Conservation (phyloP, 2,888 invertebrate species). For the Caenorhabditis sp. region DNA sequence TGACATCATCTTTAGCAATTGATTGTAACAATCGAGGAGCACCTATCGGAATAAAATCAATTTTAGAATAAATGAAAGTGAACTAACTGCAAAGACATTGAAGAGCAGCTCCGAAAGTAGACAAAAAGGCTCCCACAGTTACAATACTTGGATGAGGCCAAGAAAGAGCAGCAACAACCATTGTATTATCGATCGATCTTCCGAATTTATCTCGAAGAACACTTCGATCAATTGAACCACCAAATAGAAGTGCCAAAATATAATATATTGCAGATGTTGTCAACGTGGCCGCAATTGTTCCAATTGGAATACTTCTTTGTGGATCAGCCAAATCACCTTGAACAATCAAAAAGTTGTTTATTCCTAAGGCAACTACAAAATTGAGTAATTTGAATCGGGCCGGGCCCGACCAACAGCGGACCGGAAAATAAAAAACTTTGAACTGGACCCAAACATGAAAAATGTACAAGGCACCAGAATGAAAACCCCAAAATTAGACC, state of each 20-base stretch:
- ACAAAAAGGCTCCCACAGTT: conserved; percentile 93
- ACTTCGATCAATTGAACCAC: conserved; percentile 89
- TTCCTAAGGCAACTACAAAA: too few relatives aligned
- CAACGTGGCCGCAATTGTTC: conserved; percentile 93
- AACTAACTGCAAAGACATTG: conserved; percentile 80
- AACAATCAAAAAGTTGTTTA: background rate
- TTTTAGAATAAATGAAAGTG: conserved; percentile 2
- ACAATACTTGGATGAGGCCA: conserved; percentile 99
- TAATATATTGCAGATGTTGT: conserved; percentile 94
- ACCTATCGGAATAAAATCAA: conserved; percentile 68
- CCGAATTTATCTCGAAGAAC: conserved; percentile 97
- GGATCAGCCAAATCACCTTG: conserved; percentile 93
- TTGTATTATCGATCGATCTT: conserved; percentile 90
- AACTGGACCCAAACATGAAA: too few relatives aligned
- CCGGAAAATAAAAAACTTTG: too few relatives aligned
- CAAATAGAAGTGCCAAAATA: conserved; percentile 83
- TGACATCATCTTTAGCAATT: conserved; percentile 95
- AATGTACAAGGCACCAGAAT: too few relatives aligned
- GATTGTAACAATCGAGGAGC: conserved; percentile 81
- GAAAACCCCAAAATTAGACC: too few relatives aligned
- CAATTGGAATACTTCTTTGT: conserved; percentile 95
- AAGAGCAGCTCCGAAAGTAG: conserved; percentile 95
- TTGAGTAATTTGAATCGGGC: too few relatives aligned
- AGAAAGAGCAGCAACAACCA: conserved; percentile 95
- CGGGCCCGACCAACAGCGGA: too few relatives aligned